Conservation (phyloP, 2,888 invertebrate genomes). For the Scaptomyza cyrtandrae region DNA sequence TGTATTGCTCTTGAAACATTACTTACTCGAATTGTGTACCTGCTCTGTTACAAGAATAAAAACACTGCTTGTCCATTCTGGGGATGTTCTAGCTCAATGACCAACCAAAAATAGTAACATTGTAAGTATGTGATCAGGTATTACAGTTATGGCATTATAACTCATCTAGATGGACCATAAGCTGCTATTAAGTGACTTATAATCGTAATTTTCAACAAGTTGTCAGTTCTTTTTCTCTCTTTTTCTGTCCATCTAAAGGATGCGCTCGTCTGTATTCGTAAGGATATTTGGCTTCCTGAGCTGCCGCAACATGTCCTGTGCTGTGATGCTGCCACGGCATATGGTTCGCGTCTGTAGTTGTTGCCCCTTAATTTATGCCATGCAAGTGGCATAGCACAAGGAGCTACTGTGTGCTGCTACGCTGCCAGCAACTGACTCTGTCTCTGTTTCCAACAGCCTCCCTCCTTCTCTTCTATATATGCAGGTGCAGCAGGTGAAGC, state of each 20-base stretch:
- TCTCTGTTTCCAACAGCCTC: background rate
- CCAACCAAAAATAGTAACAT: background rate
- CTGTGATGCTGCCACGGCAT: conserved; percentile 17
- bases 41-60: too few relatives aligned
- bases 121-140: background rate
- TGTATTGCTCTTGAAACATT: too few relatives aligned
- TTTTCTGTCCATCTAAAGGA: conserved; percentile 15
- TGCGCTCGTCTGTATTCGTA: conserved; percentile 43
- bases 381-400: conserved; percentile 46
- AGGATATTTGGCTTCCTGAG: conserved; percentile 41
- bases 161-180: conserved; percentile 23
- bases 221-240: conserved; percentile 30
- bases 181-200: conserved; percentile 41
- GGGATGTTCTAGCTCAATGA: background rate
- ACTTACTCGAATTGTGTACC: too few relatives aligned
- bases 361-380: conserved; percentile 60
- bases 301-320: conserved; percentile 39
- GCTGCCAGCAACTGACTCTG: conserved; percentile 5
- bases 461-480: conserved; percentile 5
- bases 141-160: conserved; percentile 25
- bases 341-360: conserved; percentile 23
- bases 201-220: conserved; percentile 57
- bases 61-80: background rate
- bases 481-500: conserved; percentile 64
- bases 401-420: conserved; percentile 1